Evolutionary conservation across 2,113 vertebrate species (phyloP).

Genomic region (Pollimyrus isidori): DNA sequence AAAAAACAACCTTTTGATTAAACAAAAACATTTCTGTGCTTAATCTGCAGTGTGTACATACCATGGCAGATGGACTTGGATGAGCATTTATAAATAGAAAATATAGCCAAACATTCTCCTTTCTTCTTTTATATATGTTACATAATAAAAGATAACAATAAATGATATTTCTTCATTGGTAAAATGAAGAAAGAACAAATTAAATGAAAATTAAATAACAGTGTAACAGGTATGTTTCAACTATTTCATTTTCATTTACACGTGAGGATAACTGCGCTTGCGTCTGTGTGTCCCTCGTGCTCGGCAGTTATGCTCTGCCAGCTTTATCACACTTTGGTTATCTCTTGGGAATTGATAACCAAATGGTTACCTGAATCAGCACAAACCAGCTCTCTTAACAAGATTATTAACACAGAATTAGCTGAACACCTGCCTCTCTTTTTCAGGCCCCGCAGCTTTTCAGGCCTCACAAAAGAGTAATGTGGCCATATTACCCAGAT

Average conservation of each 20-base stretch:
- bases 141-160: not conserved
- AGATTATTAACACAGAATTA: conserved; percentile 2
- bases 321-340: not conserved
- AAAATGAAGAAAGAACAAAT: not conserved
- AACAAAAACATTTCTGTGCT: not conserved
- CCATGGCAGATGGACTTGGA: not conserved
- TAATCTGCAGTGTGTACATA: not conserved
- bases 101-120: not conserved
- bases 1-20: not conserved
- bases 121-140: not conserved
- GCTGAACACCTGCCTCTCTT: conserved; percentile 32
- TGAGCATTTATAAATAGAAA: not conserved
- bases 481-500: conserved; percentile 19
- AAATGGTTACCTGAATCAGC: not conserved
- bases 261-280: not conserved
- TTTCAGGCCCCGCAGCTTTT: conserved; percentile 14
- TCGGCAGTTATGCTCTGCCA: not conserved
- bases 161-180: not conserved
- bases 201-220: not conserved
- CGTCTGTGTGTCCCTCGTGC: not conserved
- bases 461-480: conserved; percentile 29
- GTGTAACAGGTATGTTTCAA: not conserved
- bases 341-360: not conserved
- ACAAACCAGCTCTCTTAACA: not conserved
- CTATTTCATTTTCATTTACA: not conserved